phyloP scores from a whole-genome alignment of 2,113 vertebrate species.

The Ciconia maguari region DNA sequence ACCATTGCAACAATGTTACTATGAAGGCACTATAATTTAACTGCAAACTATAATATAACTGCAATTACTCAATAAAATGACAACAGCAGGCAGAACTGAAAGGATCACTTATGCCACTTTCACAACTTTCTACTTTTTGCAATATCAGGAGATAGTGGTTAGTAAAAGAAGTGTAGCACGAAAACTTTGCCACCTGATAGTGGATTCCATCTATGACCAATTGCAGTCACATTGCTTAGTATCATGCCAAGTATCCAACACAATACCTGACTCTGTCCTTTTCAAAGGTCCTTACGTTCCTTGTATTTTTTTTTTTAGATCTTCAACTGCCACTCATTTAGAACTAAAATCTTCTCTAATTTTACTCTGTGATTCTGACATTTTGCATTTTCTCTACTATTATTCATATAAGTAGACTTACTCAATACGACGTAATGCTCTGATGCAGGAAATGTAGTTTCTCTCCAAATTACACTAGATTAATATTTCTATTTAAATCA shows the following conservation, averaged over 20 bases:
- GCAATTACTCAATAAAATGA: not conserved
- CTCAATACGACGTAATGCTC: not conserved
- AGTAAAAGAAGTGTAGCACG: not conserved
- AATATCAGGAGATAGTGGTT: not conserved
- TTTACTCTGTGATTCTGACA: not conserved
- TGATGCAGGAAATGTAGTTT: not conserved
- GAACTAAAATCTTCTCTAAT: not conserved
- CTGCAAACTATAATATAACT: not conserved
- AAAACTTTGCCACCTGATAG: not conserved
- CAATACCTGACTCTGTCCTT: not conserved
- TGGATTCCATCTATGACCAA: not conserved
- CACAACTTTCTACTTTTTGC: not conserved
- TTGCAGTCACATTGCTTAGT: not conserved
- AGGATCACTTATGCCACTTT: not conserved
- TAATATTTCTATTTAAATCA: not conserved
- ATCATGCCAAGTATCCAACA: not conserved
- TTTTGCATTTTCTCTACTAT: not conserved
- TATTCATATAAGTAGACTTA: not conserved
- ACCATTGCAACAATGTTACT: not conserved
- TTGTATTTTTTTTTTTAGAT: not conserved
- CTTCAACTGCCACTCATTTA: not conserved
- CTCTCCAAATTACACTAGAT: not conserved
- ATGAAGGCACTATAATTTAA: not conserved
- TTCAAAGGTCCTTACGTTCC: not conserved
- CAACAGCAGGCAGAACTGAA: not conserved